Evolutionary conservation across 1,140 invertebrate species (phyloP), one percentile per base, ranked within the genome.

Genomic region (Cydia amplana): DNA sequence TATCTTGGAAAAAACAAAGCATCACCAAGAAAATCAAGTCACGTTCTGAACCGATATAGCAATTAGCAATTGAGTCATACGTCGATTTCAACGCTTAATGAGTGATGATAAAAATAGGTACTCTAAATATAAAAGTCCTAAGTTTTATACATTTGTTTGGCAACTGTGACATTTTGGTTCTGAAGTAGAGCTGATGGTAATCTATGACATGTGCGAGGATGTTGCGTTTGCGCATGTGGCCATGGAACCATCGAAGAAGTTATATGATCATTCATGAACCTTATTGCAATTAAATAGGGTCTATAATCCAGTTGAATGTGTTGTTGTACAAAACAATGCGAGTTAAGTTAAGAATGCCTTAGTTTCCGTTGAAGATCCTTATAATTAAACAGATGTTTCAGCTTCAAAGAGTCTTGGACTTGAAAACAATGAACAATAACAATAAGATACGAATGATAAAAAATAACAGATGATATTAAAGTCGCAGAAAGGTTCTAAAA

Each of bases 181-280:
- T 60, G 20, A 9, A 23, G 7, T 23, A 60, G 7, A 18, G 10
- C 20, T 60, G 55, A 60, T 60, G 25, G 28, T 70, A 40, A 70
- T 70, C 65, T 70, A 70, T 36, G 65, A 70, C 65, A 70, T 70
- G 32, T 70, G 65, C 65, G 65, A 70, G 65, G 65, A 70, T 70
- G 65, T 70, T 70, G 65, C 64, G 64, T 67, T 67, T 67, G 64
- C 65, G 65, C 32, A 67, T 67, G 25, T 70, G 65, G 28, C 65
- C 65, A 43, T 70, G 65, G 65, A 18, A 36, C 28, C 32, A 32
- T 51, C 4, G 49, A 70, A 70, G 65, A 70, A 40, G n/a, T 18
- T 70, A 40, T 6, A 23, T 23, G 20, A 23, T 55, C 16, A 60
- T 9, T 20, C 6, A n/a, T 36, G 12, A 18, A 40, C 32, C 32